These are phyloP conservation scores for Peromyscus eremicus DNA, from an alignment of 2,797 vertebrate genomes.

Conservation along the genomic window DNA sequence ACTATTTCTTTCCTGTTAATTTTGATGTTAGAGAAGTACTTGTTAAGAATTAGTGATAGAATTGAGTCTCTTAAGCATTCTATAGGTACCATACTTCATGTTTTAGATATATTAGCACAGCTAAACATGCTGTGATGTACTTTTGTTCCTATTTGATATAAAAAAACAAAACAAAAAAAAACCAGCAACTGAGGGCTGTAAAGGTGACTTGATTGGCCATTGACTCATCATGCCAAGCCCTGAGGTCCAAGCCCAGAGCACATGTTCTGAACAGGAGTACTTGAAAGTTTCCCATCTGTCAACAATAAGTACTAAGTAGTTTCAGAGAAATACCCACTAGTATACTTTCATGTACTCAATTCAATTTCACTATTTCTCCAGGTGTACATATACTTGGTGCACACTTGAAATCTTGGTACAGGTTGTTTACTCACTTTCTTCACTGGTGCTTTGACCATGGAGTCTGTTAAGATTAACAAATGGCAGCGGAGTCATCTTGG, in stretches of 20 bases:
- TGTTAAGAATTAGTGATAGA: not conserved
- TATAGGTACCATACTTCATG: rapidly evolving
- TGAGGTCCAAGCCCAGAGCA: not conserved
- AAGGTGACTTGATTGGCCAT: not conserved
- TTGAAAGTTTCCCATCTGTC: not conserved
- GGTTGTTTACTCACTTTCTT: not conserved
- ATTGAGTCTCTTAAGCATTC: not conserved
- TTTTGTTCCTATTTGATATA: not conserved
- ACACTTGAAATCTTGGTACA: not conserved
- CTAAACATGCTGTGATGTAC: not conserved
- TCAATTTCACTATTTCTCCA: not conserved
- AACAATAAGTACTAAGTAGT: not conserved
- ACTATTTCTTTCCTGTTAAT: not conserved
- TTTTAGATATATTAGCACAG: not conserved
- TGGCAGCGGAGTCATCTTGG: not conserved
- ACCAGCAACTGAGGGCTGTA: not conserved
- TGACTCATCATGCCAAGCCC: not conserved
- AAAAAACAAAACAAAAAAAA: not conserved
- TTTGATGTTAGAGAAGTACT: not conserved
- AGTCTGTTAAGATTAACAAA: not conserved
- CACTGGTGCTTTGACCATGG: not conserved
- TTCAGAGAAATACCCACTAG: not conserved
- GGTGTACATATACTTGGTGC: no score
- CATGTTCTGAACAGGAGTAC: not conserved
- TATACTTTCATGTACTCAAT: no score